A percentile compares a stretch with the other conserved stretches of the same genome.
Evolutionary conservation across 2,797 vertebrate genomes (phyloP).

Genomic region (Darevskia mixta): DNA sequence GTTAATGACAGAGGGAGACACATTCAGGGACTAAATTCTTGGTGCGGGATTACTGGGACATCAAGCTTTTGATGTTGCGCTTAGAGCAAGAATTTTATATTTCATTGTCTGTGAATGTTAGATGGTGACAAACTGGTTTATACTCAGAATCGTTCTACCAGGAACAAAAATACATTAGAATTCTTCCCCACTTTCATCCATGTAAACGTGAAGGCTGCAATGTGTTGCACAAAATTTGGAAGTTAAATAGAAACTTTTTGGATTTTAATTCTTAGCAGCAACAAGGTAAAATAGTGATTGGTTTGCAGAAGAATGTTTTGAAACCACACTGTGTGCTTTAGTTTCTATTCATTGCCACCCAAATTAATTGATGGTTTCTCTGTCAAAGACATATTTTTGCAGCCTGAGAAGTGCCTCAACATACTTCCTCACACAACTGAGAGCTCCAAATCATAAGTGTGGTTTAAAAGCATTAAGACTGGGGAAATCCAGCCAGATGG

Average conservation of each 20-base stretch:
- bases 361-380: neutral
- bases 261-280: neutral
- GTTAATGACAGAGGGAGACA: conserved; percentile 11
- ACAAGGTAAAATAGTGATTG: neutral
- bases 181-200: neutral
- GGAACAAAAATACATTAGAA: neutral
- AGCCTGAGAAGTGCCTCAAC: neutral
- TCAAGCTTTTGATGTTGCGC: conserved; percentile 18
- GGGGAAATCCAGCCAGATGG: too few species aligned
- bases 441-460: neutral
- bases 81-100: neutral
- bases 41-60: conserved; percentile 17
- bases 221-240: neutral
- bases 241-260: neutral
- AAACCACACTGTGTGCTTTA: neutral
- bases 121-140: neutral
- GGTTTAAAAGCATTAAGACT: neutral
- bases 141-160: neutral
- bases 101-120: neutral
- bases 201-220: neutral
- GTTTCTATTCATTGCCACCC: neutral
- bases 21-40: conserved; percentile 22
- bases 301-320: neutral
- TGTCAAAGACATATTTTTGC: neutral
- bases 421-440: neutral